These are phyloP conservation scores for Ibidorhyncha struthersii DNA, from an alignment of 2,113 vertebrate genomes.

Conservation along the genomic window DNA sequence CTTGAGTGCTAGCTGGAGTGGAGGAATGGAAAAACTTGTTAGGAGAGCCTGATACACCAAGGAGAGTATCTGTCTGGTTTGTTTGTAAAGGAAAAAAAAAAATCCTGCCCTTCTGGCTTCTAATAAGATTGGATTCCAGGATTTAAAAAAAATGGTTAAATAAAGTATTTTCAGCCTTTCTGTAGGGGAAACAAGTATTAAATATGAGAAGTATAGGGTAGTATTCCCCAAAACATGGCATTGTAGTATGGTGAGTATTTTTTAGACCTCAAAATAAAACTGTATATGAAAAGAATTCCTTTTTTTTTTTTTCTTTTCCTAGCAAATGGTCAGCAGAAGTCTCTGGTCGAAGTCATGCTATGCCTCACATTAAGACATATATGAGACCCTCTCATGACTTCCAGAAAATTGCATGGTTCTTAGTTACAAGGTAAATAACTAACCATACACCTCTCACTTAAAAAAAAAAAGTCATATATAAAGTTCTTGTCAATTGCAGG, in stretches of 20 bases:
- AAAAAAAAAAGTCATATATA: not conserved
- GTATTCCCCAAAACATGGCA: not conserved
- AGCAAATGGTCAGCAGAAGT: constrained; percentile 91
- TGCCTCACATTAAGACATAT: constrained; percentile 98
- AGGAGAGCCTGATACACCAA: not conserved
- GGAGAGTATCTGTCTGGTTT: not conserved
- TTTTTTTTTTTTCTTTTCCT: not conserved
- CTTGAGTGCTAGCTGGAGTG: not conserved
- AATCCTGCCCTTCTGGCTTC: not conserved
- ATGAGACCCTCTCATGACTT: constrained; percentile 91
- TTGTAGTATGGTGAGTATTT: not conserved
- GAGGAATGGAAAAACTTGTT: not conserved
- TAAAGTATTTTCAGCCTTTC: not conserved
- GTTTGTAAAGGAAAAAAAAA: not conserved
- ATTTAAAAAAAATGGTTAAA: not conserved
- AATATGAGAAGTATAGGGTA: not conserved
- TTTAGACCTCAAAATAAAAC: not conserved
- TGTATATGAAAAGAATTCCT: not conserved
- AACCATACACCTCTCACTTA: not conserved
- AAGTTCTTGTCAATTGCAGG: not conserved
- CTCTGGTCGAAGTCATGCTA: constrained; percentile 88
- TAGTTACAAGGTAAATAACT: constrained; percentile 88
- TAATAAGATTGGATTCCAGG: not conserved
- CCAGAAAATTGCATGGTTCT: constrained; percentile 90
- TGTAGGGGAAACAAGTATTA: not conserved